phyloP scores from a whole-genome alignment of 2,888 invertebrate species.

The Chrysolina americana region DNA sequence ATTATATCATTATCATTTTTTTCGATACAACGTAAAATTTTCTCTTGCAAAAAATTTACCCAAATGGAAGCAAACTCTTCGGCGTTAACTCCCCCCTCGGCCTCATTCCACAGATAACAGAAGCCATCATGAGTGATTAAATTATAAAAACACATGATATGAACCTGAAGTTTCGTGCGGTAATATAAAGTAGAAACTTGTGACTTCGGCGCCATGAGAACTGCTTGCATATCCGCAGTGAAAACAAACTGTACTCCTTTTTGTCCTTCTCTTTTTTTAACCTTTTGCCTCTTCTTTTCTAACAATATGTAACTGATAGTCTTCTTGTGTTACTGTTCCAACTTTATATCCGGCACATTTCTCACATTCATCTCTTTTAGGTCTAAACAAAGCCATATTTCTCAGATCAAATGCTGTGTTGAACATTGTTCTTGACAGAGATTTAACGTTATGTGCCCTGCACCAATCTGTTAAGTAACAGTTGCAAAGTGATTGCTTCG shows the following conservation, averaged over 20 bases:
- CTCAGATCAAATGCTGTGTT: conserved; percentile 31
- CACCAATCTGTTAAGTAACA: conserved; percentile 45
- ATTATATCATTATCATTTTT: no score
- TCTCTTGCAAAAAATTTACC: no score
- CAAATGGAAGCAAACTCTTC: no score
- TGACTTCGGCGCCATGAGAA: conserved; percentile 51
- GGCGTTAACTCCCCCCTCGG: no score
- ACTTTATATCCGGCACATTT: conserved; percentile 50
- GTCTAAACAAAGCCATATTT: conserved; percentile 46
- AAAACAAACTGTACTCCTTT: conserved; percentile 44
- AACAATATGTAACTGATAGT: conserved; percentile 46
- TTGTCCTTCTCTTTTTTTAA: conserved; percentile 54
- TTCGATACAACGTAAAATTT: no score
- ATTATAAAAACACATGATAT: conserved; percentile 24
- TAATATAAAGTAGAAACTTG: conserved; percentile 5
- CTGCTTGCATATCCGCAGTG: conserved; percentile 52
- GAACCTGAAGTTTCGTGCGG: conserved; percentile 23
- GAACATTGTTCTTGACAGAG: conserved; percentile 43
- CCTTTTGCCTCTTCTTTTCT: conserved; percentile 51
- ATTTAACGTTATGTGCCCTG: conserved; percentile 29
- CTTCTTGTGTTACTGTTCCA: conserved; percentile 45
- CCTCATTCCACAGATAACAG: conserved; percentile 5
- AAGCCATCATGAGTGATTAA: conserved; percentile 18
- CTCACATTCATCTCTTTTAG: conserved; percentile 53
- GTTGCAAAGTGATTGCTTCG: conserved; percentile 39